Evolutionary conservation across 2,888 invertebrate genomes (phyloP), one percentile per base, ranked within the genome.

Genomic region (Elysia crispata): DNA sequence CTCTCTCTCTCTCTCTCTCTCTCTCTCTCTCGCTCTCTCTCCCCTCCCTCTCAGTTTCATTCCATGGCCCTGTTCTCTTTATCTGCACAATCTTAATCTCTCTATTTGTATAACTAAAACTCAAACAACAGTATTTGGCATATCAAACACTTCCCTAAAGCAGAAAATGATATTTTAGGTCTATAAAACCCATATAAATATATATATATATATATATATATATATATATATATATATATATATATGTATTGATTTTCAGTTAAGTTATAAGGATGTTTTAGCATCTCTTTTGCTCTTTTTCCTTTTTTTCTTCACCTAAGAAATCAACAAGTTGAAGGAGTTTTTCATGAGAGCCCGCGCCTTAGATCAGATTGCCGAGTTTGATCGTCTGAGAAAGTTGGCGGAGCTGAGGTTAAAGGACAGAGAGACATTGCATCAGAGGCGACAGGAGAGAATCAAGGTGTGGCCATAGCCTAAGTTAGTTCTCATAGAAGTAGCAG

Each of bases 341-440:
- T 88, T 88, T 70, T 83, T 88, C 54, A 82, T 85, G 8, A 82
- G 86, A 76, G 88, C 88, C 33, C 85, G 85, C 67, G 87, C 87
- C n/a, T 83, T 88, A 83, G 87, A 88, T 73, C 85, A 86, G 31
- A 81, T 88, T 41, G 87, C 88, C 31, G 87, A 87, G 73, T 87
- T 84, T 81, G 72, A 84, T 54, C 80, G 85, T 73, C 80, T 88
- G 20, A 84, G 86, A 73, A 83, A 83, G 50, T 85, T 88, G 81
- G 86, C 88, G 3, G 86, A 86, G 28, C 86, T 86, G 1, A 83
- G 88, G 31, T 85, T 86, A 6, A 84, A 86, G 50, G 88, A 88
- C 69, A 82, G 86, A 79, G 82, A 85, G 60, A 64, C 85, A 25
- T 81, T 89, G 20, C 81, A 83, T 33, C 86, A 85, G 81, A 85